Conservation (phyloP, 2,797 vertebrate species). For the Basileuterus tristriatus region DNA sequence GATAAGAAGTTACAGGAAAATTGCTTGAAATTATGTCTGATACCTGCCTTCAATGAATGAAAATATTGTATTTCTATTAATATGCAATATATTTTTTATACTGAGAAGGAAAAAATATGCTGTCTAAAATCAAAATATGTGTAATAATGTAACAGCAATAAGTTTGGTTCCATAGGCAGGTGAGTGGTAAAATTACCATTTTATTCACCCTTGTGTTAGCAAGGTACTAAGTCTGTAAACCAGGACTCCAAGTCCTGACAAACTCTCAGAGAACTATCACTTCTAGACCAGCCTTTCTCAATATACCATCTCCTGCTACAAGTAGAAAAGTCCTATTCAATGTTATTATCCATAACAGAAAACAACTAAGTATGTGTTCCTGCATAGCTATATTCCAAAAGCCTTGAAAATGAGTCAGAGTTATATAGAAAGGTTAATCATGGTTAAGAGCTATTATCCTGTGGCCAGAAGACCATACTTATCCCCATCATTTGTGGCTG, state of each 20-base stretch:
- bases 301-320: neutral
- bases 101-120: neutral
- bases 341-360: neutral
- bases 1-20: neutral
- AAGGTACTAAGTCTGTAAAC: neutral
- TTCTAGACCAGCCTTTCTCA: neutral
- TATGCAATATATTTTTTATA: neutral
- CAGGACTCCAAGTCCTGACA: neutral
- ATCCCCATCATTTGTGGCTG: constrained; percentile 68
- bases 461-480: constrained; percentile 51
- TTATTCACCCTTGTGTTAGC: neutral
- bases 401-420: neutral
- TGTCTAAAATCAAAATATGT: neutral
- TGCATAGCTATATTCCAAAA: neutral
- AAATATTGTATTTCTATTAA: neutral
- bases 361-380: neutral
- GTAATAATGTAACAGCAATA: neutral
- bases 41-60: neutral
- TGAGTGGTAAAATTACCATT: neutral
- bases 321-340: neutral
- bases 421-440: constrained; percentile 18
- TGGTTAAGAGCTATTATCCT: constrained; percentile 59
- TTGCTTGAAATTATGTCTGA: neutral
- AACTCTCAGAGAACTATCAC: neutral
- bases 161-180: neutral